Conservation (phyloP, 2,888 invertebrate species). For the Oscheius sp. region DNA sequence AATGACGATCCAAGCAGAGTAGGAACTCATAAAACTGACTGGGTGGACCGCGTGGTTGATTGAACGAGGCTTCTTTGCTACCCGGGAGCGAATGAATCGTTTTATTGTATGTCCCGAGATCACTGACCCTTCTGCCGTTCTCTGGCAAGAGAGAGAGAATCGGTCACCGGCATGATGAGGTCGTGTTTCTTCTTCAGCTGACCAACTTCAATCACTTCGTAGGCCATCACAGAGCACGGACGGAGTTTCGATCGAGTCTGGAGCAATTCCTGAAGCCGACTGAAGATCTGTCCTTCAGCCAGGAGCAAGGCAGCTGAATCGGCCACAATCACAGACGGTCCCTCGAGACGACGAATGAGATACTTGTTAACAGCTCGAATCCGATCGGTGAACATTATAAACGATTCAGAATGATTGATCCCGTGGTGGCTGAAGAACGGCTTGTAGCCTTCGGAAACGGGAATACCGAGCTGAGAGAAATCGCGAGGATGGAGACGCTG, state of each 20-base stretch:
- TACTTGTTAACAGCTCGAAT: conserved; percentile 7
- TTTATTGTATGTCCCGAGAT: too few species aligned
- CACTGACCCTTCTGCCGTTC: too few species aligned
- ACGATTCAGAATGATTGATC: conserved; percentile 5
- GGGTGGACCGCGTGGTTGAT: too few species aligned
- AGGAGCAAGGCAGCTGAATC: neutral
- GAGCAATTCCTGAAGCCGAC: neutral
- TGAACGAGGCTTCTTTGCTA: too few species aligned
- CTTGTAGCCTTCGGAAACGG: conserved; percentile 10
- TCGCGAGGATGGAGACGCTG: conserved; percentile 7
- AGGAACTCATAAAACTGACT: too few species aligned
- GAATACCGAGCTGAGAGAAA: conserved; percentile 18
- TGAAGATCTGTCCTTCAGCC: neutral
- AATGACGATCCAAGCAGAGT: too few species aligned
- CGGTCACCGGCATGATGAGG: conserved; percentile 6
- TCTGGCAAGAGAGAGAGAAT: neutral
- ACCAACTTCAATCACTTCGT: neutral
- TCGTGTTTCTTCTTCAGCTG: neutral
- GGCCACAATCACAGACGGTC: conserved; percentile 13
- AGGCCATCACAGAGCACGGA: conserved; percentile 2
- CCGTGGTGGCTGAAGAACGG: neutral
- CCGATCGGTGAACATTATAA: neutral
- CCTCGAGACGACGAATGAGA: conserved; percentile 1
- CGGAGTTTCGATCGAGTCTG: neutral
- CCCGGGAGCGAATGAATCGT: too few species aligned